A percentile compares a stretch with the other conserved stretches of the same genome.
Conservation (phyloP, 2,113 vertebrate genomes). For the Podarcis muralis region DNA sequence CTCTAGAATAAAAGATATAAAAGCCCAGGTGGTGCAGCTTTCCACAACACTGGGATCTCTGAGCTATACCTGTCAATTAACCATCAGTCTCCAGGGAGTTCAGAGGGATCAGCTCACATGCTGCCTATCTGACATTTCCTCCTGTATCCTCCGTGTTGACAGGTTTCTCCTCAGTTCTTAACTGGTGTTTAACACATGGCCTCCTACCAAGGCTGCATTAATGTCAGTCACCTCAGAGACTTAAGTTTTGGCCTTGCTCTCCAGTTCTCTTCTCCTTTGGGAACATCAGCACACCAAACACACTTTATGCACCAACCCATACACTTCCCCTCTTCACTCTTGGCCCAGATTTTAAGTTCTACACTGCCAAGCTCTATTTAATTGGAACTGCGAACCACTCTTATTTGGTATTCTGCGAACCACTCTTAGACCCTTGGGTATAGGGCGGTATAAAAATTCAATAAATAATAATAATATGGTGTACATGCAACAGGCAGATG, state of each 20-base stretch:
- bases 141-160: slow-evolving; percentile 9
- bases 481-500: too few relatives aligned
- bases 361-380: background rate
- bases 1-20: background rate
- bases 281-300: background rate
- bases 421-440: too few relatives aligned
- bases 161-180: slow-evolving; percentile 1
- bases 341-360: background rate
- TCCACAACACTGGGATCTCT: background rate
- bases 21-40: background rate
- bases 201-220: background rate
- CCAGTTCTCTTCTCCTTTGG: background rate
- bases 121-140: background rate
- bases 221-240: background rate
- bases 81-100: background rate
- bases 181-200: background rate
- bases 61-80: background rate
- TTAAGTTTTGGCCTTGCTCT: background rate
- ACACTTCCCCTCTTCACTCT: background rate
- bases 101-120: background rate
- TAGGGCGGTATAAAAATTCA: too few relatives aligned
- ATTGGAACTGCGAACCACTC: background rate
- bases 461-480: too few relatives aligned
- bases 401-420: too few relatives aligned
- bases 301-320: background rate